Base-by-base conservation (phyloP, 2,888 invertebrate genomes). In the Limulus polyphemus region DNA sequence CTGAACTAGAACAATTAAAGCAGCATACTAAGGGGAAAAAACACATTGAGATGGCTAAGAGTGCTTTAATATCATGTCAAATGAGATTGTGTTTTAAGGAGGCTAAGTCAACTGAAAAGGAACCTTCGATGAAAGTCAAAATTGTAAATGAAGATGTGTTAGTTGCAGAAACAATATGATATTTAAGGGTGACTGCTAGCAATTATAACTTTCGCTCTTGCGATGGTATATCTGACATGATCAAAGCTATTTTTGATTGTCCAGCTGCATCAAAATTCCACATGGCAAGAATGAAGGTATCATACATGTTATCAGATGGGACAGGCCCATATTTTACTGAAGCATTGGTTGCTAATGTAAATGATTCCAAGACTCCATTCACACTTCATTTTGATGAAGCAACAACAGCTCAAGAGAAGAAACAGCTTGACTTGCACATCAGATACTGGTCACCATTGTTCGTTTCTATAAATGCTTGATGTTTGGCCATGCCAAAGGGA, bases 1-100 rank as follows among this genome's bases (percentile, higher is more conserved):
- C 52, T 52, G 52, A 17, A 10, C n/a, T 52, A 52, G 52, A 52
- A 10, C 52, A 52, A 52, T 14, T 52, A 16, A 14, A 10, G 10
- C 52, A 52, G 17, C 13, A 52, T 52, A 17, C 52, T 52, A 52
- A 52, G 17, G 52, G 52, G 52, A 52, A 52, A 52, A 17, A 17
- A 52, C 52, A 52, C 17, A 52, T 52, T n/a, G n/a, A n/a, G n/a
- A n/a, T n/a, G n/a, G n/a, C n/a, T n/a, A n/a, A n/a, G n/a, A n/a
- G n/a, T n/a, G n/a, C n/a, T n/a, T n/a, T n/a, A n/a, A n/a, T n/a
- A n/a, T n/a, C n/a, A n/a, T n/a, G n/a, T n/a, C n/a, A n/a, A n/a
- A n/a, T n/a, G n/a, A n/a, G n/a, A n/a, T n/a, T n/a, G n/a, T n/a
- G n/a, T n/a, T n/a, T n/a, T n/a, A n/a, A n/a, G n/a, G n/a, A n/a